Evolutionary conservation across 2,797 vertebrate genomes (phyloP).

Genomic region (Syngnathus acus): DNA sequence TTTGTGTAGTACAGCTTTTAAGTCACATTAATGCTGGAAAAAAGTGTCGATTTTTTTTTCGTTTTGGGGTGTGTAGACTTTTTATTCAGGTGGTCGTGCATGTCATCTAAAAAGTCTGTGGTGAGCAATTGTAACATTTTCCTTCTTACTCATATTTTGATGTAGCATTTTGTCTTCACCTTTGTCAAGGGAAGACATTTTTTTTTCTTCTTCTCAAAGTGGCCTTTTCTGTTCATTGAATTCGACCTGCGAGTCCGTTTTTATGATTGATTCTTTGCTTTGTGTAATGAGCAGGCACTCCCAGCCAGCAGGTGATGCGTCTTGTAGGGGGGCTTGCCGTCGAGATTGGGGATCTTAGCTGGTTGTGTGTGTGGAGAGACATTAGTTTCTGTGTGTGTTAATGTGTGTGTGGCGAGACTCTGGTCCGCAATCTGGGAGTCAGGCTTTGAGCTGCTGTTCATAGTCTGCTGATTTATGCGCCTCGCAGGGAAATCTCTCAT

Average conservation of each 20-base stretch:
- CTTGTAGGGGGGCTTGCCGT: slow-evolving; percentile 9
- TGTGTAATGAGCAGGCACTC: slow-evolving; percentile 19
- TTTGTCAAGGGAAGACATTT: slow-evolving; percentile 34
- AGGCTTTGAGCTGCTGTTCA: slow-evolving; percentile 61
- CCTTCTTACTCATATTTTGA: slow-evolving; percentile 38
- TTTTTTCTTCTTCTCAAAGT: not conserved
- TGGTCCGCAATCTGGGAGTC: slow-evolving; percentile 57
- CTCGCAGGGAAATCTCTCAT: slow-evolving; percentile 72
- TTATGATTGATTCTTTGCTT: slow-evolving; percentile 18
- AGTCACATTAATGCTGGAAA: not conserved
- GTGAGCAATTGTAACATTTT: slow-evolving; percentile 39
- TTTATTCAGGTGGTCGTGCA: slow-evolving; percentile 32
- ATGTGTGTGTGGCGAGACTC: slow-evolving; percentile 31
- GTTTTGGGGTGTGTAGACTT: not conserved
- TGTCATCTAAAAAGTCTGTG: slow-evolving; percentile 43
- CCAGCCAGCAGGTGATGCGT: slow-evolving; percentile 12
- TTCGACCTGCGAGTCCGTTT: slow-evolving; percentile 9
- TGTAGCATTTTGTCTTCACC: slow-evolving; percentile 18
- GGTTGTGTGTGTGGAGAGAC: slow-evolving; percentile 16
- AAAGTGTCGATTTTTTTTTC: not conserved
- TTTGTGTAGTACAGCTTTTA: not conserved
- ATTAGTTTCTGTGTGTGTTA: slow-evolving; percentile 10
- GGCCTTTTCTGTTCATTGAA: slow-evolving; percentile 13
- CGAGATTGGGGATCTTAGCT: slow-evolving; percentile 7
- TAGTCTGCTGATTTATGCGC: slow-evolving; percentile 66